phyloP scores from a whole-genome alignment of 2,888 invertebrate species.

The Adineta ricciae region DNA sequence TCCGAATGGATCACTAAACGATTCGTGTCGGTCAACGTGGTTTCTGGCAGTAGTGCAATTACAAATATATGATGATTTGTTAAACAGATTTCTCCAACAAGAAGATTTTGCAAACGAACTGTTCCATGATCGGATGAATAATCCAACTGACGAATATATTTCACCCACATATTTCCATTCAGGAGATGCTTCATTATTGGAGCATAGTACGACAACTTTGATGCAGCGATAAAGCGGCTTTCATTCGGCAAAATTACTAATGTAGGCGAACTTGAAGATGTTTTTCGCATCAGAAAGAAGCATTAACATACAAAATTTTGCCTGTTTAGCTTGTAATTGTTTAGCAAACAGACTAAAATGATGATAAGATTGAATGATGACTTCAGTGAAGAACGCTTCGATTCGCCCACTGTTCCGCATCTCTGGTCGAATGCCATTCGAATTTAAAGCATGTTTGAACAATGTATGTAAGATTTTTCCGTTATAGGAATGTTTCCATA shows the following conservation, averaged over 20 bases:
- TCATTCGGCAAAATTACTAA: background rate
- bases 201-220: background rate
- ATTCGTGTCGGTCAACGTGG: background rate
- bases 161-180: background rate
- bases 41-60: background rate
- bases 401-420: background rate
- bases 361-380: background rate
- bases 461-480: constrained; percentile 2
- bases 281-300: too few relatives aligned
- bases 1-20: background rate
- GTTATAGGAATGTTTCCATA: background rate
- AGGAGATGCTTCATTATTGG: background rate
- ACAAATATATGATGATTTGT: background rate
- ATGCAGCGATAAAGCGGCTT: background rate
- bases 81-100: background rate
- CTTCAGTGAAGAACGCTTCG: background rate
- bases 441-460: background rate
- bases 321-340: background rate
- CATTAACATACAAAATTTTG: background rate
- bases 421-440: background rate
- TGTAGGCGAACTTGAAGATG: too few relatives aligned
- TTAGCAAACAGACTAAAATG: background rate
- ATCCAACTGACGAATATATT: background rate
- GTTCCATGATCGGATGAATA: background rate
- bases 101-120: background rate